Conservation (phyloP, 1,140 invertebrate species). For the Penaeus indicus region DNA sequence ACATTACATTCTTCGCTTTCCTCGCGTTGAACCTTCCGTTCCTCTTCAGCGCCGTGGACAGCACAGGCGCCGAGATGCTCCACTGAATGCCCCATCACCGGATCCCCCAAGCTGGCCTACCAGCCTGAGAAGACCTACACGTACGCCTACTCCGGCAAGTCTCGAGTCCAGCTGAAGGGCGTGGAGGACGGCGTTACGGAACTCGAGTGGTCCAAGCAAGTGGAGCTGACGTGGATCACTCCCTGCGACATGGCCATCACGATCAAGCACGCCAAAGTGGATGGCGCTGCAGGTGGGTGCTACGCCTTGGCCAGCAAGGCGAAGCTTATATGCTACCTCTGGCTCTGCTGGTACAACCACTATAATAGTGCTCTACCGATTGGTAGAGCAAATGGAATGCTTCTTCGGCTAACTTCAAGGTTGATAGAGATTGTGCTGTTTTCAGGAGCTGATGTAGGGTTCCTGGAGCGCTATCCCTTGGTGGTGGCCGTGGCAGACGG, state of each 20-base stretch:
- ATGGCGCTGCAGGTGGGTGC: constrained; percentile 6
- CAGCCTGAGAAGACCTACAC: constrained; percentile 38
- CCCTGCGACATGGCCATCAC: constrained; percentile 52
- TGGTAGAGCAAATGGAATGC: too few relatives aligned
- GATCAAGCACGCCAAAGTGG: constrained; percentile 1
- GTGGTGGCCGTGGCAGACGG: constrained; percentile 57
- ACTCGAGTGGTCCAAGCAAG: constrained; percentile 19
- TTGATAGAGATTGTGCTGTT: too few relatives aligned
- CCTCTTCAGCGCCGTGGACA: not conserved
- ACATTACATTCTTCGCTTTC: too few relatives aligned
- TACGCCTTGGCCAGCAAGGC: too few relatives aligned
- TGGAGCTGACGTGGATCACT: constrained; percentile 43
- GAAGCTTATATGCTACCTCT: too few relatives aligned
- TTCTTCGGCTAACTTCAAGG: too few relatives aligned
- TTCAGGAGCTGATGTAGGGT: not conserved
- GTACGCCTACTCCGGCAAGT: constrained; percentile 37
- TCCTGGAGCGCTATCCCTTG: constrained; percentile 56
- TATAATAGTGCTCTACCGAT: too few relatives aligned
- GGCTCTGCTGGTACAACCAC: too few relatives aligned
- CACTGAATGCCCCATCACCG: constrained; percentile 44
- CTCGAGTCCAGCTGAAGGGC: constrained; percentile 30
- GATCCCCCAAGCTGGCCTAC: constrained; percentile 43
- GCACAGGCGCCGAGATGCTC: constrained; percentile 4
- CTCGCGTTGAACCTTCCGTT: not conserved
- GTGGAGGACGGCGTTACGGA: constrained; percentile 40